phyloP scores from a whole-genome alignment of 2,797 vertebrate species.

The Pyrocephalus nanus region DNA sequence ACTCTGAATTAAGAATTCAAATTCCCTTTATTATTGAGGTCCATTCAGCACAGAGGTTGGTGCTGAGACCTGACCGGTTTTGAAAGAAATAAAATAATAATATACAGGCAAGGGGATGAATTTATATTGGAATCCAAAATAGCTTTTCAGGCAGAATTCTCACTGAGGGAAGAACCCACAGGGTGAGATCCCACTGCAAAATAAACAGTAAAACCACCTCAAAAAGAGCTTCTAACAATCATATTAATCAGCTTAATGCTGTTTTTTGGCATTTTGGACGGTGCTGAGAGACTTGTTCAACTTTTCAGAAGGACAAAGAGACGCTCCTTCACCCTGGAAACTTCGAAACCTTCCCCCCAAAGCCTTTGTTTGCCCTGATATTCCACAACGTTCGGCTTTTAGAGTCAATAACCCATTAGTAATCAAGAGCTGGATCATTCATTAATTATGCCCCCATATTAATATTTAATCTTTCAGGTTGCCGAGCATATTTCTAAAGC shows the following conservation, averaged over 20 bases:
- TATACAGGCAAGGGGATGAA: not conserved
- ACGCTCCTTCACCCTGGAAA: slow-evolving; percentile 59
- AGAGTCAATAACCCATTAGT: slow-evolving; percentile 85
- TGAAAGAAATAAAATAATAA: not conserved
- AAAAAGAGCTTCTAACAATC: not conserved
- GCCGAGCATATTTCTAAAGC: slow-evolving; percentile 79
- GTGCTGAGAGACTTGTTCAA: not conserved
- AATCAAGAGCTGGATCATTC: slow-evolving; percentile 84
- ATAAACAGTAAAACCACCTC: not conserved
- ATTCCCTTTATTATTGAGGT: not conserved
- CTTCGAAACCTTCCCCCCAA: slow-evolving; percentile 73
- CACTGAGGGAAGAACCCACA: not conserved
- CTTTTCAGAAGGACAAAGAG: slow-evolving; percentile 27
- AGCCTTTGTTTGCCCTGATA: slow-evolving; percentile 80
- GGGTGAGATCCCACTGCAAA: not conserved
- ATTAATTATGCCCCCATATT: slow-evolving; percentile 82
- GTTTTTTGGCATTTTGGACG: not conserved
- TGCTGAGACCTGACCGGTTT: not conserved
- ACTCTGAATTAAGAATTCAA: not conserved
- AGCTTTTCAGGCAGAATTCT: not conserved
- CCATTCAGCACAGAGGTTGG: not conserved
- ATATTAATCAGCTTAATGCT: not conserved
- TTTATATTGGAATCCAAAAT: not conserved
- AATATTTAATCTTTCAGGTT: slow-evolving; percentile 83
- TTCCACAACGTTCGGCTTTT: slow-evolving; percentile 82